Percentiles rank a stretch among this genome's conserved stretches.
phyloP scores from a whole-genome alignment of 2,797 vertebrate species.

The Betta splendens region DNA sequence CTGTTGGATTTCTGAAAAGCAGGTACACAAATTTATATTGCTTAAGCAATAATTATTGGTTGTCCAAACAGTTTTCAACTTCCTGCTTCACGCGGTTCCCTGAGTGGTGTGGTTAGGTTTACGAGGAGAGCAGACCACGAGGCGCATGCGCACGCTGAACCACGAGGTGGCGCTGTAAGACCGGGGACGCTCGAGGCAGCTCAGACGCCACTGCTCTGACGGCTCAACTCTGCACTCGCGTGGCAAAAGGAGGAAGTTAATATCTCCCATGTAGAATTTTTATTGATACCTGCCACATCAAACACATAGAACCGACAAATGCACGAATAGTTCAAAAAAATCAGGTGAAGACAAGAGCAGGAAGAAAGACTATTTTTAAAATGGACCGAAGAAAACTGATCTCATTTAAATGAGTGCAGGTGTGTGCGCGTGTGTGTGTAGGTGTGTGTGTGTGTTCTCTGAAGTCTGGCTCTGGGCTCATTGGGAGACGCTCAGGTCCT shows the following conservation, averaged over 20 bases:
- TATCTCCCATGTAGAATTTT: neutral
- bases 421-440: slow-evolving; percentile 36
- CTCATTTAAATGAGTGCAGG: slow-evolving; percentile 11
- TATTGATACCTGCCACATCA: neutral
- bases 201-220: neutral
- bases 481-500: slow-evolving; percentile 79
- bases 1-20: neutral
- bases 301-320: slow-evolving; percentile 14
- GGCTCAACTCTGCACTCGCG: slow-evolving; percentile 69
- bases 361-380: neutral
- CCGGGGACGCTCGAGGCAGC: slow-evolving; percentile 20
- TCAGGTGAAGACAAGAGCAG: slow-evolving; percentile 1
- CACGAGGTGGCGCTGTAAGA: slow-evolving; percentile 76
- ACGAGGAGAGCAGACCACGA: neutral
- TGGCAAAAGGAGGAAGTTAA: slow-evolving; percentile 41
- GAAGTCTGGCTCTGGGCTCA: slow-evolving; percentile 80
- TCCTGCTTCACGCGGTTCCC: neutral
- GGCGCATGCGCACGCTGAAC: slow-evolving; percentile 17
- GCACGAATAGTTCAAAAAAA: slow-evolving; percentile 4
- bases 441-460: slow-evolving; percentile 65
- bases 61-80: neutral
- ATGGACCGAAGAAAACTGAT: slow-evolving; percentile 15
- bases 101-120: neutral
- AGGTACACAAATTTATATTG: neutral
- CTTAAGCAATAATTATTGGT: neutral